Base-by-base conservation (phyloP, 2,113 vertebrate species). In the Syngnathus scovelli region DNA sequence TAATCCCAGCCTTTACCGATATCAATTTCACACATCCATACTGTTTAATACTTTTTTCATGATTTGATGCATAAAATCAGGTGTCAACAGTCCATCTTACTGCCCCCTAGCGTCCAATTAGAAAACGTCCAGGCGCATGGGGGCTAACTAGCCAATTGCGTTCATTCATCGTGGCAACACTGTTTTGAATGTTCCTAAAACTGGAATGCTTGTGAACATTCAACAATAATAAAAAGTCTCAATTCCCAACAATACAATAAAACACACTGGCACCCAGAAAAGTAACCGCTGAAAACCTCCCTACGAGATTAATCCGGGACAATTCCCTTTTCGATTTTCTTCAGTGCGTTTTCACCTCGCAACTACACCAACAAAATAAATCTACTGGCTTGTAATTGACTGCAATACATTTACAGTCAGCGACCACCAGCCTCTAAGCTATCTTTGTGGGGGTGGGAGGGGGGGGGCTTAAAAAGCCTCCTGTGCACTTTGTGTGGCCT, bases 1-100 rank as follows among this genome's bases (percentile, higher is more conserved):
- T 46, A 77, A 78, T 72, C 58, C 49, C 6, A 5, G 44, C 41
- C 60, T 59, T 58, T 56, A 16, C 58, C 56, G 37, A 15, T 72
- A 81, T 88, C 61, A 80, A 85, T 86, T 70, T 64, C 11, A n/a
- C 51, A 39, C 59, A 76, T 64, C 27, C 43, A 37, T 21, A 36
- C 16, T 52, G 36, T 54, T 19, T 54, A 52, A 49, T 74, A 61
- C 61, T 70, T 68, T 8, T 39, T 46, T 54, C 18, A 27, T 58
- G 19, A 12, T 66, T 33, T 33, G 27, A 33, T 33, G 27, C 27
- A 33, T 3, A 33, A 33, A 33, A 33, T 33, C 27, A 33, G 27
- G 27, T 33, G 27, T 33, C 27, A 33, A 33, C 3, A 3, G 44
- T 52, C 37, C 12, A 36, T 36, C 27, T 33, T 36, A 27, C 27